Base-by-base conservation (phyloP, 2,113 vertebrate genomes). In the Onychostoma macrolepis region DNA sequence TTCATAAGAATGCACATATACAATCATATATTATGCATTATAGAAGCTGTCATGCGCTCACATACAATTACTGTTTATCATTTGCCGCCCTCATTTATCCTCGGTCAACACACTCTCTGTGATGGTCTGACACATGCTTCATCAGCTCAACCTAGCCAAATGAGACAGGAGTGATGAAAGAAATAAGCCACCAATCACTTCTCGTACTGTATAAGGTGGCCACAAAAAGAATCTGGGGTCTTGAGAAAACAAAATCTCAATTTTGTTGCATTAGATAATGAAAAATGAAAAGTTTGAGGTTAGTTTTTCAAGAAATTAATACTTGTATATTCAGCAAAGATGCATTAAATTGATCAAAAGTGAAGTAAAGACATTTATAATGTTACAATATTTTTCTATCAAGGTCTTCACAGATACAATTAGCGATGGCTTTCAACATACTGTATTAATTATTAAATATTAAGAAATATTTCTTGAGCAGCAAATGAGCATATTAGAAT, bases 11-110 rank as follows among this genome's bases (percentile, higher is more conserved):
- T 53, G 67, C 82, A 50, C 13, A 48, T 69, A 82, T 30, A 48
- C 63, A 69, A 21, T 48, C 79, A 83, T 53, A 38, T 69, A 84
- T 84, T 84, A 72, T 72, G 21, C 63, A 36, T 71, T 33, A 48
- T 21, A 33, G 21, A 53, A 38, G 48, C 41, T 28, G 81, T 71
- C 63, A 69, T 50, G 45, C 9, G n/a, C 61, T 8, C 33, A 65
- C 8, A 24, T 24, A 56, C 1, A 65, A 63, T 58, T 58, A 8
- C 50, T 43, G 1, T 72, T 84, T 33, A 74, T 72, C 67, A 56
- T 41, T 74, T 10, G 5, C 41, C 1, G 28, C 11, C 28, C 33
- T 41, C 43, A n/a, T 83, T 53, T 53, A 83, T 72, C 63, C 12
- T 83, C 26, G 11, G 41, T 71, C 17, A n/a, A 53, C 65, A 71